Evolutionary conservation across 1,140 invertebrate genomes (phyloP), one percentile per base, ranked within the genome.

Genomic region (Eumaeus atala): DNA sequence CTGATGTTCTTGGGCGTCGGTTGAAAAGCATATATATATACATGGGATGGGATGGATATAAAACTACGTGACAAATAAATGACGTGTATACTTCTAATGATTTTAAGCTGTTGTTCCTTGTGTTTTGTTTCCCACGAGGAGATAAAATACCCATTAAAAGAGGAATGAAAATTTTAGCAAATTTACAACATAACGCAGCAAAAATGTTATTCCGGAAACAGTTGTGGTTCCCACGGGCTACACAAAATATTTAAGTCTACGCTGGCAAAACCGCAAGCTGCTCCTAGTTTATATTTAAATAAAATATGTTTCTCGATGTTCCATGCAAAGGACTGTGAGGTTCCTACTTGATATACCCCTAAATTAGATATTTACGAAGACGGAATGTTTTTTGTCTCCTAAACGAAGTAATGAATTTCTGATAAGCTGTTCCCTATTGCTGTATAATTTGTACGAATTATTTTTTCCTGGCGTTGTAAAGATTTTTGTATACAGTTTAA

Each of bases 381-480:
- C 62, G 49, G 63, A 61, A 68, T 67, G 64, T 64, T 69, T 62
- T 71, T 74, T 71, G 71, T 53, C 52, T 56, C 56, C 53, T 56
- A 64, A 70, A 70, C 66, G 58, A 67, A 74, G 59, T 66, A 55
- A 61, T 77, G 72, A 67, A 75, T 74, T 62, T 58, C 68, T 59
- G 65, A 75, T 75, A 66, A 62, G 40, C 12, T 44, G 14, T 17
- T 14, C 75, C 14, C 40, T 16, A 4, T 14, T 16, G n/a, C 11
- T 16, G 7, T 44, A 44, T 44, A 44, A 44, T 44, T 44, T 44
- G 40, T 44, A 16, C 40, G 17, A 14, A 44, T 44, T 12, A 44
- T 16, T 44, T 40, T 14, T 28, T 44, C 40, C 9, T 16, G 40
- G 12, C 14, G 16, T 5, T 9, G 21, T 28, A 3, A 6, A 28